A percentile compares a stretch with the other conserved stretches of the same genome.
These are phyloP conservation scores for Schizopygopsis malacanthus DNA, from an alignment of 2,797 vertebrate genomes.

Conservation along the genomic window DNA sequence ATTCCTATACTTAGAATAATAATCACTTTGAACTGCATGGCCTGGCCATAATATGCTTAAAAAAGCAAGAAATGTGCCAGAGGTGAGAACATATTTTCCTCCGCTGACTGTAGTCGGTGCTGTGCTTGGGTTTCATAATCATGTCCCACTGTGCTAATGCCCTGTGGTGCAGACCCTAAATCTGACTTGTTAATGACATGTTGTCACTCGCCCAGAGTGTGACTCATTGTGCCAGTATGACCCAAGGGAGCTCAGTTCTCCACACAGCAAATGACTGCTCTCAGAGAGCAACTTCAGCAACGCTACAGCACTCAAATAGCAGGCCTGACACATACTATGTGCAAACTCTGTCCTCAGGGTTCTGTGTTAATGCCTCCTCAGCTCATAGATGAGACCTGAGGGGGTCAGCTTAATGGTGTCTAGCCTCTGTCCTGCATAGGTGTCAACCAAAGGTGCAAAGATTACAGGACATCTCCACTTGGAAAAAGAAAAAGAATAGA, in stretches of 20 bases:
- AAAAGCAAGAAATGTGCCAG: constrained; percentile 13
- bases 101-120: not conserved
- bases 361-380: constrained; percentile 21
- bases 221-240: constrained; percentile 38
- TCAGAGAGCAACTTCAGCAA: constrained; percentile 17
- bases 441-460: constrained; percentile 27
- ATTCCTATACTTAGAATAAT: not conserved
- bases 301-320: constrained; percentile 15
- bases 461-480: not conserved
- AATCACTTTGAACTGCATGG: not conserved
- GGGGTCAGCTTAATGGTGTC: constrained; percentile 23
- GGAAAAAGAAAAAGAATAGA: constrained; percentile 7
- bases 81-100: constrained; percentile 11
- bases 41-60: constrained; percentile 1
- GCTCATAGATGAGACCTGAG: constrained; percentile 35
- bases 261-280: constrained; percentile 49
- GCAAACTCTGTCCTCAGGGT: constrained; percentile 26
- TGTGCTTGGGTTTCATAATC: constrained; percentile 22
- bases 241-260: constrained; percentile 28
- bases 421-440: not conserved
- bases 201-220: constrained; percentile 42
- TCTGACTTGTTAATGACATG: constrained; percentile 52
- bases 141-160: constrained; percentile 15
- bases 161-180: constrained; percentile 39
- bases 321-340: constrained; percentile 28